Base-by-base conservation (phyloP, 2,888 invertebrate genomes). In the Blastobasis adustella region DNA sequence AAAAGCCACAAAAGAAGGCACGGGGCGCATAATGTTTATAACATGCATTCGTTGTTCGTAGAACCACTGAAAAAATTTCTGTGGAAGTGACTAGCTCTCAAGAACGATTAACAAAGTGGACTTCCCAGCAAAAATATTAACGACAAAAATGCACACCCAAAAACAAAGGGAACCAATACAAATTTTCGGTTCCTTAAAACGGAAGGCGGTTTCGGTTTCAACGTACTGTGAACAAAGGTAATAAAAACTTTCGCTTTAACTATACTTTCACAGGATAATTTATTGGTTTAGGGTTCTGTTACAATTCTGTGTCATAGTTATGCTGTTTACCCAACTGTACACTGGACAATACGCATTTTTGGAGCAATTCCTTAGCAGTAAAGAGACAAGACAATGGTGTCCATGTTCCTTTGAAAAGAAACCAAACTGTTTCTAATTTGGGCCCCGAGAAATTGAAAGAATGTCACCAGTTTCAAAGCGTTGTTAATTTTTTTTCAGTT, bases 251-350 rank as follows among this genome's bases (percentile, higher is more conserved):
- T 76, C 72, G 61, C 64, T 71, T 67, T 64, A 61, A 63, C 59
- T 52, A 47, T 51, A 66, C 72, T 75, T 73, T 73, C 71, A 63
- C 74, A 61, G 59, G 59, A 57, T 64, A 62, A 63, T 70, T 71
- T 69, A 69, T 69, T 61, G 54, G 57, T 55, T 36, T 62, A 38
- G 36, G 40, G 39, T 46, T 46, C 68, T 63, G 66, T 71, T 69
- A 63, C 61, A 55, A 55, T 54, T 65, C 54, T 61, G 57, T 42
- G 10, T 23, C 46, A 69, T 67, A 72, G 73, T 67, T 64, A 61
- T 58, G 56, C 53, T 49, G 49, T 57, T 61, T 59, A 58, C 53
- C 54, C 58, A 60, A 62, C 59, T 59, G 61, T 63, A 37, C 39
- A 10, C 9, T 10, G 6, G 40, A 46, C 46, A 37, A 37, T 46